Evolutionary conservation across 2,113 vertebrate species (phyloP), one percentile per base, ranked within the genome.

Genomic region (Mugil cephalus): DNA sequence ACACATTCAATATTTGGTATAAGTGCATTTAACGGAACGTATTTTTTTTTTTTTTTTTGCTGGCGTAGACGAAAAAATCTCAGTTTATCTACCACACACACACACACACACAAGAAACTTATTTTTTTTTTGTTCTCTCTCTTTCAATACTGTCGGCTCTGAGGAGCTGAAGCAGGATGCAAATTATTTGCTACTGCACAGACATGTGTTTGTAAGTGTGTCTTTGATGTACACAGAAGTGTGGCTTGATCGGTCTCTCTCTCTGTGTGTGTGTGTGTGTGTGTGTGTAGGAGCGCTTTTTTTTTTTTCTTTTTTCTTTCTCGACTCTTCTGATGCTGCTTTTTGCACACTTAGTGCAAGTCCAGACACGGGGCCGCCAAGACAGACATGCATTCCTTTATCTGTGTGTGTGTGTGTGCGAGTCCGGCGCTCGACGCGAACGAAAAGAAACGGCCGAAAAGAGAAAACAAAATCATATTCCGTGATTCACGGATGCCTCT

Each of bases 371-470:
- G 86, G 46, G 64, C 69, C 46, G 73, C 67, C 9, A 61, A 53
- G 64, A 71, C 79, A 38, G 36, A 63, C 58, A 53, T 64, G 74
- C 87, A 89, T 92, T 93, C 88, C 85, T 87, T 73, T 50, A 80
- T 74, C 61, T 38, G 10, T 55, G 35, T 47, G 21, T 45, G 24
- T 47, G 54, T 63, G 59, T 30, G 24, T 30, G n/a, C 35, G 36
- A 40, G 46, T 54, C 35, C 30, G 56, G 34, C 40, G 3, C 35
- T 59, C 45, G 7, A 40, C 42, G 65, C 19, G 61, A 54, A 61
- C 34, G 18, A 18, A 62, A 72, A 71, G 5, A 17, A n/a, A 21
- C 0, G 13, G 15, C 53, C 14, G 19, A 17, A 75, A 38, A 62
- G 66, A 50, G 4, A 11, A 39, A 50, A 58, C 43, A 17, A 6